Evolutionary conservation across 1,140 invertebrate species (phyloP).

Genomic region (Bombus soroeensis): DNA sequence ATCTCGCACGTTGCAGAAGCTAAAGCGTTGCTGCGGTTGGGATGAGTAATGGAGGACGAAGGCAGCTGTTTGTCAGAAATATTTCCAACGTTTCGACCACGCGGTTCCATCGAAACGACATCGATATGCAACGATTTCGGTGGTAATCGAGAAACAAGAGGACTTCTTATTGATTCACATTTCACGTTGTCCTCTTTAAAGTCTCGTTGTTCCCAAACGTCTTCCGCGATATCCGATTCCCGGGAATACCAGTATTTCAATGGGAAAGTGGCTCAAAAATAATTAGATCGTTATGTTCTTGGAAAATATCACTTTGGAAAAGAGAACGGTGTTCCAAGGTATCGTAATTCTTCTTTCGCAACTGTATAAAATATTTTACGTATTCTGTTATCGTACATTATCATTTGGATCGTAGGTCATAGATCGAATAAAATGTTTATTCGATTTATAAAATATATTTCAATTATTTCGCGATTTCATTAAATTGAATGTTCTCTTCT

Average conservation of each 20-base stretch:
- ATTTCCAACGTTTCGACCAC: neutral
- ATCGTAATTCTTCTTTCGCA: neutral
- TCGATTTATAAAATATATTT: neutral
- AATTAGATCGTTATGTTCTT: neutral
- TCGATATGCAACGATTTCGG: neutral
- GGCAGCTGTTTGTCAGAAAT: neutral
- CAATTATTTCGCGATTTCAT: neutral
- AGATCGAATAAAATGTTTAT: neutral
- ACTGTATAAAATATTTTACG: neutral
- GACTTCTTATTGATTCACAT: too few relatives aligned
- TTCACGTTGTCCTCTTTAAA: neutral
- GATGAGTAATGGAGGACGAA: slow-evolving; percentile 27
- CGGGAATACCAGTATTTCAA: neutral
- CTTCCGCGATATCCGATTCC: neutral
- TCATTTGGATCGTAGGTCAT: neutral
- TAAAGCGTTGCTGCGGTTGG: neutral
- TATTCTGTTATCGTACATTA: neutral
- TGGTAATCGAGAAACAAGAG: neutral
- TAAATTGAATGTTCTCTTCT: neutral
- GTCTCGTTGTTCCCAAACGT: neutral
- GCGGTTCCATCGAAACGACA: neutral
- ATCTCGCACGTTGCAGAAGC: neutral
- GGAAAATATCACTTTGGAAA: too few relatives aligned
- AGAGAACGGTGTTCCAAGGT: neutral
- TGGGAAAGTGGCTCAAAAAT: neutral